These are phyloP conservation scores for Rattus rattus DNA, from an alignment of 2,113 vertebrate genomes.

Conservation along the genomic window DNA sequence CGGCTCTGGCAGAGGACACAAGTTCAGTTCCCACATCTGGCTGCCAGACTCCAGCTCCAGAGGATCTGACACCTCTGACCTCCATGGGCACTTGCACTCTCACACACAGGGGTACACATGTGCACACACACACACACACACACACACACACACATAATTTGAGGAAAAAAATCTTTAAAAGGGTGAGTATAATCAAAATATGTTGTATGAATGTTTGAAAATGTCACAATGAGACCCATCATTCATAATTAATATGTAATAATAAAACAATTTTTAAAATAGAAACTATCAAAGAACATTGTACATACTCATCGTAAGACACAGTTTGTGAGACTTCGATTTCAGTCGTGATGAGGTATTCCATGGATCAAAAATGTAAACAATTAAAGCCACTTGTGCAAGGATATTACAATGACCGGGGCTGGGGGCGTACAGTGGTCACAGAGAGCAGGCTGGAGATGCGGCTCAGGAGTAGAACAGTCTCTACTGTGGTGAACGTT, in stretches of 20 bases:
- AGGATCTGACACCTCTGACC: not conserved
- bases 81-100: not conserved
- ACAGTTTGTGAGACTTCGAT: not conserved
- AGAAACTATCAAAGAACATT: not conserved
- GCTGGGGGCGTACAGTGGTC: not conserved
- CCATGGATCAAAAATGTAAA: slow-evolving; percentile 11
- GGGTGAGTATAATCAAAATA: not conserved
- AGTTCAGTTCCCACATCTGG: not conserved
- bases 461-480: not conserved
- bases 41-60: no score
- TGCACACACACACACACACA: not conserved
- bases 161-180: not conserved
- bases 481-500: not conserved
- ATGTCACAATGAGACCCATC: not conserved
- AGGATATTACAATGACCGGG: not conserved
- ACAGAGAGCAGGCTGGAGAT: not conserved
- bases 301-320: not conserved
- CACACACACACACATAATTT: not conserved
- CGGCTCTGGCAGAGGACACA: not conserved
- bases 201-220: not conserved
- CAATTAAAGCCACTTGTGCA: not conserved
- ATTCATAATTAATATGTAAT: not conserved
- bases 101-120: not conserved
- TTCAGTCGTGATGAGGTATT: slow-evolving; percentile 9
- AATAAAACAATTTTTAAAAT: not conserved